phyloP scores from a whole-genome alignment of 2,888 invertebrate genomes.

The Chrysotoxum bicinctum region DNA sequence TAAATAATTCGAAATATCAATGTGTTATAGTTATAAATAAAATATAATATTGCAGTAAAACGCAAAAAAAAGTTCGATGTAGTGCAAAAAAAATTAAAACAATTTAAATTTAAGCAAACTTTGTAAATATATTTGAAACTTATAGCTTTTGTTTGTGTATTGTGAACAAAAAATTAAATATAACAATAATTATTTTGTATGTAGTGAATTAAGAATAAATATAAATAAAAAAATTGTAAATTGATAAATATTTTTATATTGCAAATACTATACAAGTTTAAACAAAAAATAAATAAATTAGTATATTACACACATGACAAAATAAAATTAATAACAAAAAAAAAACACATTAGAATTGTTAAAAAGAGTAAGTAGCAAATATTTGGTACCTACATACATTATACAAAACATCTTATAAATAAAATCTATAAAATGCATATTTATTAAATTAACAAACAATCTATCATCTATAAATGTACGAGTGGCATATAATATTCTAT shows the following conservation, averaged over 20 bases:
- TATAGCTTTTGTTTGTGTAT: slow-evolving; percentile 70
- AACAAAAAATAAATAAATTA: slow-evolving; percentile 36
- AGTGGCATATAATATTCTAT: slow-evolving; percentile 53
- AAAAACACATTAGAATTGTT: slow-evolving; percentile 58
- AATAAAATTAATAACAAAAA: slow-evolving; percentile 27
- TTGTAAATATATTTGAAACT: slow-evolving; percentile 69
- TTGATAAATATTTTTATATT: slow-evolving; percentile 72
- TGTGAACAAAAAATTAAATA: slow-evolving; percentile 68
- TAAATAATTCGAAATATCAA: slow-evolving; percentile 55
- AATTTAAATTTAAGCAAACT: slow-evolving; percentile 7
- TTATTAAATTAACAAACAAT: slow-evolving; percentile 48
- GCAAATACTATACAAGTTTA: slow-evolving; percentile 66
- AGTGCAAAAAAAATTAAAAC: slow-evolving; percentile 49
- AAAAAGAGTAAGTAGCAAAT: slow-evolving; percentile 35
- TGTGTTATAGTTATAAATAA: slow-evolving; percentile 53
- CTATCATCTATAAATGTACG: slow-evolving; percentile 63
- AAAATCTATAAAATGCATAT: slow-evolving; percentile 63
- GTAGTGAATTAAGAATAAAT: slow-evolving; percentile 67
- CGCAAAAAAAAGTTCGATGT: slow-evolving; percentile 41
- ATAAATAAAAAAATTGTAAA: slow-evolving; percentile 60
- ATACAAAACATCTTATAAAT: slow-evolving; percentile 45
- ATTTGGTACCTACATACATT: slow-evolving; percentile 61
- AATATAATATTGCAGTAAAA: slow-evolving; percentile 35
- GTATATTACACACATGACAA: slow-evolving; percentile 43
- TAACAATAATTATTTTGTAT: slow-evolving; percentile 70